Percentiles rank a stretch among this genome's conserved stretches.
Evolutionary conservation across 2,888 invertebrate genomes (phyloP).

Genomic region (Heliothis peltigera): DNA sequence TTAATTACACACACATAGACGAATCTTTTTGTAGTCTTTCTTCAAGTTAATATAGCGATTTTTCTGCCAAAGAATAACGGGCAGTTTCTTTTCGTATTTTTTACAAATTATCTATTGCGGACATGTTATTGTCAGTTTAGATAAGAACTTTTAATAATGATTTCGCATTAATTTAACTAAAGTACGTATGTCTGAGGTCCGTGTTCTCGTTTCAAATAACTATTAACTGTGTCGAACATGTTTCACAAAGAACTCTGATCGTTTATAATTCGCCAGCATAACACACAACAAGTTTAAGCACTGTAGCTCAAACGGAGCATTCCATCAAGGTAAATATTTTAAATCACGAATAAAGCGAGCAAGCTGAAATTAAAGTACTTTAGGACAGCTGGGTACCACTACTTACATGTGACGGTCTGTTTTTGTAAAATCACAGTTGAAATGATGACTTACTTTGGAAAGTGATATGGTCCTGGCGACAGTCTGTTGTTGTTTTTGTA

Average conservation of each 20-base stretch:
- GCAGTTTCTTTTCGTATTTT: no score
- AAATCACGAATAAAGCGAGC: conserved; percentile 2
- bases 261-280: not conserved
- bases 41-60: no score
- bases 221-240: not conserved
- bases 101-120: not conserved
- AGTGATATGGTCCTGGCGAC: conserved; percentile 32
- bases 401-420: not conserved
- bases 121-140: not conserved
- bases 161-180: not conserved
- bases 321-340: not conserved
- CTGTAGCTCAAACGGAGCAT: conserved; percentile 5
- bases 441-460: conserved; percentile 43
- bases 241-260: not conserved
- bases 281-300: not conserved
- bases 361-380: not conserved
- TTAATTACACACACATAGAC: no score
- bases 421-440: conserved; percentile 3
- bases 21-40: no score
- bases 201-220: not conserved
- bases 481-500: conserved; percentile 44
- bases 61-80: no score
- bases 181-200: not conserved
- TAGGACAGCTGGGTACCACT: not conserved
- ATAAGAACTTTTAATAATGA: conserved; percentile 2